Percentiles rank a stretch among this genome's conserved stretches.
Evolutionary conservation across 2,888 invertebrate genomes (phyloP).

Genomic region (Scaeva pyrastri): DNA sequence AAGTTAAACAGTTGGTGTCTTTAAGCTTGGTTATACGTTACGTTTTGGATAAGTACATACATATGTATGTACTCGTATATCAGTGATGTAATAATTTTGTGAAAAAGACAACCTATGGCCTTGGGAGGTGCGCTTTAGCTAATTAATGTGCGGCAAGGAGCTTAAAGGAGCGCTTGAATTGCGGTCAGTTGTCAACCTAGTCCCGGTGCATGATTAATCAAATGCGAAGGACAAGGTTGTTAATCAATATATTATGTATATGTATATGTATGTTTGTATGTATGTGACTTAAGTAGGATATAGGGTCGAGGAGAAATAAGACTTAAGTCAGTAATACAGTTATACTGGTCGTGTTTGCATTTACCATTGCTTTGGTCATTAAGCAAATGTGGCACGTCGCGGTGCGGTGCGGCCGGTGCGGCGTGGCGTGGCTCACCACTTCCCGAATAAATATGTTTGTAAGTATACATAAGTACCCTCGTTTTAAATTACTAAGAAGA

Average conservation of each 20-base stretch:
- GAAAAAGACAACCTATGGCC: conserved; percentile 5
- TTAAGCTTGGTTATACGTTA: neutral
- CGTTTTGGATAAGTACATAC: too few relatives aligned
- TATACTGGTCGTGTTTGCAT: conserved; percentile 6
- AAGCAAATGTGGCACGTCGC: conserved; percentile 14
- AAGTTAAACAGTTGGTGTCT: conserved; percentile 36
- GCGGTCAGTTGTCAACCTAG: conserved; percentile 50
- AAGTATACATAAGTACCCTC: conserved; percentile 1
- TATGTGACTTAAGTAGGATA: too few relatives aligned
- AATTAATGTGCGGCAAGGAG: conserved; percentile 45
- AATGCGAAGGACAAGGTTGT: conserved; percentile 60
- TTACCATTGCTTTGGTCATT: neutral
- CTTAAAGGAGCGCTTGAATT: conserved; percentile 22
- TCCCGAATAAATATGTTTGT: neutral
- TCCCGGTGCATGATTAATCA: conserved; percentile 56
- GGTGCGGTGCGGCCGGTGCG: too few relatives aligned
- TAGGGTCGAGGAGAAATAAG: neutral
- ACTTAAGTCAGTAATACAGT: neutral
- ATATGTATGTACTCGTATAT: neutral
- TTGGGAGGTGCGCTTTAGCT: conserved; percentile 33
- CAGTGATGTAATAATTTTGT: conserved; percentile 41
- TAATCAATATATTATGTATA: conserved; percentile 43
- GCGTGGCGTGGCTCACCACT: too few relatives aligned
- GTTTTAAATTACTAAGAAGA: neutral
- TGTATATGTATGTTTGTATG: neutral